Evolutionary conservation across 2,113 vertebrate genomes (phyloP).

Genomic region (Opisthocomus hoazin): DNA sequence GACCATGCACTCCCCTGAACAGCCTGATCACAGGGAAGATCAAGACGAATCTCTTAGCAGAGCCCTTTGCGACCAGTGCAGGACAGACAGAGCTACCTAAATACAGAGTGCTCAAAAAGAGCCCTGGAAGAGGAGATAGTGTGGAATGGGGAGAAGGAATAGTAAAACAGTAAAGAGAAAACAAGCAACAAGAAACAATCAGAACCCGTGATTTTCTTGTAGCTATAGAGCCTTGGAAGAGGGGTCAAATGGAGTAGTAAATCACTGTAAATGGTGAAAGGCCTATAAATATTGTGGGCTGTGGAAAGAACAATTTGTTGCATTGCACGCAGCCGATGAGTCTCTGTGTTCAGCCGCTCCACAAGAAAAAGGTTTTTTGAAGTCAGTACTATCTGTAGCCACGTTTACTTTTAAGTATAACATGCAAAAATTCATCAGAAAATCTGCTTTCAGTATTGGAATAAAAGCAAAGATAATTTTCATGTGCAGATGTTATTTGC

Average conservation of each 20-base stretch:
- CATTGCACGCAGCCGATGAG: neutral
- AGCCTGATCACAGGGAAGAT: neutral
- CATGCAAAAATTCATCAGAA: neutral
- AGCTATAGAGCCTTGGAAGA: neutral
- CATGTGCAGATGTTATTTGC: neutral
- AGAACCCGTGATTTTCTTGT: neutral
- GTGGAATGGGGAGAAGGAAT: neutral
- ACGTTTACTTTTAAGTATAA: neutral
- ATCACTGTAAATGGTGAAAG: slow-evolving; percentile 22
- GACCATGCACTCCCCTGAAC: neutral
- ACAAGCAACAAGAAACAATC: neutral
- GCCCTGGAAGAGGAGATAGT: neutral
- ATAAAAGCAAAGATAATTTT: neutral
- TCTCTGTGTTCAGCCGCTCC: neutral
- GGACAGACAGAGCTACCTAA: neutral
- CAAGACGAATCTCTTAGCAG: neutral
- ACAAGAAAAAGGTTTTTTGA: neutral
- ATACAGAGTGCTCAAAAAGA: neutral
- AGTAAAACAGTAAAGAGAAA: neutral
- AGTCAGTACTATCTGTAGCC: neutral
- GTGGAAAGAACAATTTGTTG: slow-evolving; percentile 11
- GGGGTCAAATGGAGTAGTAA: neutral
- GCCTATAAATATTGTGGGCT: neutral
- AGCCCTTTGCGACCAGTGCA: neutral
- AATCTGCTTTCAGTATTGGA: neutral